Base-by-base conservation (phyloP, 2,113 vertebrate genomes). In the Scophthalmus maximus region DNA sequence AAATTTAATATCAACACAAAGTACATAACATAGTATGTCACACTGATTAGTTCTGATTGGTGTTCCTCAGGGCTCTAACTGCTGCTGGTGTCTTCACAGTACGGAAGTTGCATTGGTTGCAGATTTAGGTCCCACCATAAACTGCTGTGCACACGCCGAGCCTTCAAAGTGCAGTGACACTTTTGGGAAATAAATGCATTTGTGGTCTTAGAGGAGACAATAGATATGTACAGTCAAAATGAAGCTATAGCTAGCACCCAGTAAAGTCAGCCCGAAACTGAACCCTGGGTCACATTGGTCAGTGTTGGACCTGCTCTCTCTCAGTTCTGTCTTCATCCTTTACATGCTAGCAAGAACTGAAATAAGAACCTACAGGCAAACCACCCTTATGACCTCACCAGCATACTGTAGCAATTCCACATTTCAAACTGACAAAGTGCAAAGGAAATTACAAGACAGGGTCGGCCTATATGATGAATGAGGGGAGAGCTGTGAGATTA, bases 381-480 rank as follows among this genome's bases (percentile, higher is more conserved):
- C 47, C 52, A 30, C 34, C 8, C 25, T 30, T 30, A 38, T 46
- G n/a, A 50, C 55, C 57, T 63, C 66, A 59, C 46, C 42, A 11
- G 6, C 6, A 8, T n/a, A 22, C n/a, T 46, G 8, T 53, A 23
- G 30, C 29, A 20, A 55, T 59, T 57, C 38, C 57, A 50, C 68
- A 59, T 62, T 26, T 73, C 15, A 50, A 57, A 68, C 25, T 57
- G 72, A 58, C 52, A 34, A 6, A 62, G 26, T 64, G 30, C 14
- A 62, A 50, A 34, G 29, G 7, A 56, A 69, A 66, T 56, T 23
- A 57, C 23, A 49, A 32, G 62, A 71, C 26, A 49, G 29, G 49
- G 15, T 25, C 2, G 9, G 20, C 22, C 42, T 59, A 10, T 34
- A 17, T 61, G 71, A 76, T 59, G 61, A 49, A 79, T 56, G 26